Evolutionary conservation across 2,888 invertebrate species (phyloP).

Genomic region (Euzetes globulus): DNA sequence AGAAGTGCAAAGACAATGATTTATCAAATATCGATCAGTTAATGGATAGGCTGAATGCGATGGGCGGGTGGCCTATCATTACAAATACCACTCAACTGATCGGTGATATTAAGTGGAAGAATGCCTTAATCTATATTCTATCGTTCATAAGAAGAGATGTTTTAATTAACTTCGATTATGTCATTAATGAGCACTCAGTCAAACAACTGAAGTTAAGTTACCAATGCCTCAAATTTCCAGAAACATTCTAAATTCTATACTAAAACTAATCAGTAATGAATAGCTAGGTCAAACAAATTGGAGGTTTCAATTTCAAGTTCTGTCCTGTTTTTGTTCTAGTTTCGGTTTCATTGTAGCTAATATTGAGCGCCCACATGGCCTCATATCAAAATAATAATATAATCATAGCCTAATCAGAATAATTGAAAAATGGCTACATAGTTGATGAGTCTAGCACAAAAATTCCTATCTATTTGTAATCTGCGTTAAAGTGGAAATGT

Average conservation of each 20-base stretch:
- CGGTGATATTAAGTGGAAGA: constrained; percentile 23
- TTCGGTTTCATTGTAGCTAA: no score
- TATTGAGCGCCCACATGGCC: no score
- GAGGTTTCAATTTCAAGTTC: no score
- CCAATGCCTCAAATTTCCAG: background rate
- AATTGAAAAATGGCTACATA: no score
- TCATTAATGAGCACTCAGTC: constrained; percentile 24
- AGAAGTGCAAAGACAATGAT: constrained; percentile 17
- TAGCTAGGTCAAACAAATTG: no score
- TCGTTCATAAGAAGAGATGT: constrained; percentile 22
- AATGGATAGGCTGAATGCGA: background rate
- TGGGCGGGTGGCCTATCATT: constrained; percentile 33
- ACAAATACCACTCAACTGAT: background rate
- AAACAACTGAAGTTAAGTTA: constrained; percentile 33
- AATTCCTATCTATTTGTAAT: no score
- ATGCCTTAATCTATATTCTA: background rate
- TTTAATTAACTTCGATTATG: constrained; percentile 27
- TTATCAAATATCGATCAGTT: constrained; percentile 22
- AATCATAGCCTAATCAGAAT: no score
- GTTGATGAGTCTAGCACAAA: no score
- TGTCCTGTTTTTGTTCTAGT: no score
- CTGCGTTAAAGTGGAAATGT: no score
- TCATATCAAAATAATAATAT: no score
- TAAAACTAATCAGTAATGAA: no score
- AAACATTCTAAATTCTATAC: background rate